Evolutionary conservation across 2,888 invertebrate genomes (phyloP), one percentile per base, ranked within the genome.

Genomic region (Lapara coniferarum): DNA sequence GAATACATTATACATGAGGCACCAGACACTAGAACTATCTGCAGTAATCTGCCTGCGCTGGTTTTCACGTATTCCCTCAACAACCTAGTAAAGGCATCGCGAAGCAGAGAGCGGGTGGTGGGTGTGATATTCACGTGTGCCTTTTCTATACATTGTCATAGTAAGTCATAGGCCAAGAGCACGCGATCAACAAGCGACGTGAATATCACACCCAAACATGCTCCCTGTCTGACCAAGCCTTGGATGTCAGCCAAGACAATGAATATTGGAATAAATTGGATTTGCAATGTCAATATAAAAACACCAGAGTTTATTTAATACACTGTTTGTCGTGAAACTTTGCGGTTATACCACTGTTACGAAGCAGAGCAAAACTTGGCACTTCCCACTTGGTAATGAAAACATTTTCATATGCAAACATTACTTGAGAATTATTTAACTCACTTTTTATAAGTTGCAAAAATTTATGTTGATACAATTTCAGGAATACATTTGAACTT

Each of bases 241-340:
- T 74, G 66, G 72, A 37, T 6, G 37, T 37, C 37, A 37, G 37
- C 66, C 72, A 72, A 74, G 51, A 72, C 72, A 16, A 49, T 74
- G 74, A 66, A 56, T 12, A 30, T 58, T 19, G 46, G 13, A 49
- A 63, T 63, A 63, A 63, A 63, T n/a, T 49, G 19, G 16, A 49
- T 49, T 49, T 19, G 49, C 19, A 49, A 49, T 16, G 16, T 44
- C 16, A 59, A 49, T 63, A 49, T 19, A 12, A 63, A 49, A 12
- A 59, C 19, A 16, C 19, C 49, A 63, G 19, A 63, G 44, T 16
- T 59, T 10, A 13, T 7, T 49, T 63, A 59, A 59, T 59, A 46
- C 46, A 25, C 16, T 19, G 12, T 63, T 37, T 37, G 57, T 49
- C 12, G 56, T 37, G 1, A 59, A 16, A 16, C 44, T n/a, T n/a